phyloP scores from a whole-genome alignment of 1,140 invertebrate genomes.

The Pseudachorutes palmiensis region DNA sequence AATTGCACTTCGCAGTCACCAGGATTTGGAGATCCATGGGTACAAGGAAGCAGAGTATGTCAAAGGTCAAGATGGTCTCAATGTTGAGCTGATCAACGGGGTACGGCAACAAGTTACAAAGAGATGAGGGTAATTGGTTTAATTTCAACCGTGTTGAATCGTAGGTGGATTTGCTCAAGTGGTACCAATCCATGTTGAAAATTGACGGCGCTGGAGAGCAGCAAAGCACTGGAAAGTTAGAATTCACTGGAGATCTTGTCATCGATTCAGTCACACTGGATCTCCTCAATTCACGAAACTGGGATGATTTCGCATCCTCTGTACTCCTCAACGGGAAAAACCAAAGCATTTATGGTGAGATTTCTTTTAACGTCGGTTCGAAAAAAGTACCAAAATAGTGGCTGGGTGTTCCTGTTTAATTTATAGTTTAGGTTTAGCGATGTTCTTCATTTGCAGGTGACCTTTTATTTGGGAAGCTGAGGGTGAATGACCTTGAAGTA shows the following conservation, averaged over 20 bases:
- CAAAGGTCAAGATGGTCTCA: not conserved
- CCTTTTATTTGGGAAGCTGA: not conserved
- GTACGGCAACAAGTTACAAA: too few species aligned
- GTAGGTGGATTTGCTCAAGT: not conserved
- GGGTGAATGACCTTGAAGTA: not conserved
- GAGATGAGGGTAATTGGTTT: slow-evolving; percentile 16
- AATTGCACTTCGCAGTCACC: slow-evolving; percentile 10
- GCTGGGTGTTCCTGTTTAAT: too few species aligned
- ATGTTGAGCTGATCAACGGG: slow-evolving; percentile 3
- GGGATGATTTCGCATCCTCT: slow-evolving; percentile 13
- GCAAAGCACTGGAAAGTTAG: not conserved
- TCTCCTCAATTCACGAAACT: slow-evolving; percentile 5
- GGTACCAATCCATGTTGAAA: slow-evolving; percentile 13
- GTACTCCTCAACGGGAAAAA: slow-evolving; percentile 5
- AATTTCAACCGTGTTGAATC: not conserved
- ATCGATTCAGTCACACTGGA: not conserved
- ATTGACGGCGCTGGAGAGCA: not conserved
- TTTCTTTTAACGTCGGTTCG: slow-evolving; percentile 7
- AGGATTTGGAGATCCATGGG: not conserved
- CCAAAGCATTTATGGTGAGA: slow-evolving; percentile 13
- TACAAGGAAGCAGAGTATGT: slow-evolving; percentile 13
- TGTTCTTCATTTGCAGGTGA: slow-evolving; percentile 2
- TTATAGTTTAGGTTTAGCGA: not conserved
- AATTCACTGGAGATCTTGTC: not conserved
- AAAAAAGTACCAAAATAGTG: too few species aligned